Conservation (phyloP, 2,888 invertebrate species). For the Baccha elongata region DNA sequence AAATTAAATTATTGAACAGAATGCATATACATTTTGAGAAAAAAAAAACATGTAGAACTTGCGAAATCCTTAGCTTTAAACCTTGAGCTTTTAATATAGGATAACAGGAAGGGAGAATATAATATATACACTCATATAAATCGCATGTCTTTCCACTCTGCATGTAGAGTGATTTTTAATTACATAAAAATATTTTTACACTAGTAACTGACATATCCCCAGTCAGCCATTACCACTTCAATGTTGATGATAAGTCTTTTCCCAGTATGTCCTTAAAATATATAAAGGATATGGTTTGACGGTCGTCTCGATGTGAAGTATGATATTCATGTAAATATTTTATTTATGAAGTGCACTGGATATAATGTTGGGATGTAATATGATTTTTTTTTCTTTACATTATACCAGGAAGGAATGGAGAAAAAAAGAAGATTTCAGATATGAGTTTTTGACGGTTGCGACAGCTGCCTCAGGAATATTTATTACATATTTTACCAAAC, state of each 20-base stretch:
- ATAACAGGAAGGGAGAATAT: background rate
- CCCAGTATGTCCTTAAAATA: conserved; percentile 4
- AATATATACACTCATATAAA: too few species aligned
- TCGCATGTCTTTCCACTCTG: too few species aligned
- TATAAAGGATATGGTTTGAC: conserved; percentile 5
- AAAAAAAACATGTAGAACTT: background rate
- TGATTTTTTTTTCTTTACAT: too few species aligned
- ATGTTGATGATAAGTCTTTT: conserved; percentile 31
- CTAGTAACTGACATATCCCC: conserved; percentile 39
- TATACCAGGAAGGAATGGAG: too few species aligned
- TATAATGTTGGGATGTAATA: too few species aligned
- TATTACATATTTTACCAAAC: too few species aligned
- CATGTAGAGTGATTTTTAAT: too few species aligned
- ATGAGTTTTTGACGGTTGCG: too few species aligned
- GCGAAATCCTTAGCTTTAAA: conserved; percentile 18
- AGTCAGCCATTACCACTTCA: conserved; percentile 47
- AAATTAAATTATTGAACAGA: conserved; percentile 45
- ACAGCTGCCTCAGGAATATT: too few species aligned
- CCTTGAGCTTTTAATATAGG: conserved; percentile 21
- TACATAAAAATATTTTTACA: conserved; percentile 38
- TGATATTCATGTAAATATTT: conserved; percentile 32
- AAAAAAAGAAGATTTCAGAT: too few species aligned
- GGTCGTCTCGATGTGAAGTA: too few species aligned
- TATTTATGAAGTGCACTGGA: conserved; percentile 36
- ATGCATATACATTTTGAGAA: conserved; percentile 17